A percentile compares a stretch with the other conserved stretches of the same genome.
These are phyloP conservation scores for Aethes cnicana DNA, from an alignment of 2,888 invertebrate species.

Conservation along the genomic window DNA sequence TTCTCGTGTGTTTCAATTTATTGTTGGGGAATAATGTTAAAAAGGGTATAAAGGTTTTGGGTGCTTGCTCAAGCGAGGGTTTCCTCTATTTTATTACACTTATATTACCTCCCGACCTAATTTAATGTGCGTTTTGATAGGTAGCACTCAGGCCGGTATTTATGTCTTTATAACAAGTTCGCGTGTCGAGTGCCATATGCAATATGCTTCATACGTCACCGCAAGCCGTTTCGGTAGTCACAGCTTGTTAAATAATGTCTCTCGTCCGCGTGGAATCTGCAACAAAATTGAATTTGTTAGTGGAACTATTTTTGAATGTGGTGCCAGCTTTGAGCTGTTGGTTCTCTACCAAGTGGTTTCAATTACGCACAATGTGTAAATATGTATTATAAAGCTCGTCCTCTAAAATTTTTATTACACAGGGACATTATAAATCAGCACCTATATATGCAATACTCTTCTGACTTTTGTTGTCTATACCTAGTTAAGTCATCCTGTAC, in stretches of 20 bases:
- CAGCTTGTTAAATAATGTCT: slow-evolving; percentile 19
- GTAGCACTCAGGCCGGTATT: slow-evolving; percentile 47
- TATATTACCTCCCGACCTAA: slow-evolving; percentile 49
- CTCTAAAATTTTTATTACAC: too few relatives aligned
- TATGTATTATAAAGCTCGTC: not conserved
- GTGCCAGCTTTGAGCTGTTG: not conserved
- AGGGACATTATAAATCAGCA: too few relatives aligned
- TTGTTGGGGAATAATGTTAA: not conserved
- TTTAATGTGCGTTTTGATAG: slow-evolving; percentile 52
- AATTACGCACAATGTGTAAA: slow-evolving; percentile 3
- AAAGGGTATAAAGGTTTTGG: slow-evolving; percentile 5
- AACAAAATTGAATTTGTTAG: slow-evolving; percentile 18
- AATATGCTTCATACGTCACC: slow-evolving; percentile 57
- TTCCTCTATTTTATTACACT: slow-evolving; percentile 16
- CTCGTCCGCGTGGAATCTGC: slow-evolving; percentile 19
- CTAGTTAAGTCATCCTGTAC: too few relatives aligned
- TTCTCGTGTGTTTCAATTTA: slow-evolving; percentile 38
- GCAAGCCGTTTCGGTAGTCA: slow-evolving; percentile 25
- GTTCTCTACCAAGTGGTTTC: not conserved
- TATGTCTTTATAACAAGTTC: slow-evolving; percentile 73
- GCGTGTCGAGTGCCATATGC: slow-evolving; percentile 66
- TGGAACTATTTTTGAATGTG: slow-evolving; percentile 8
- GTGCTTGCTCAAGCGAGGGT: slow-evolving; percentile 3
- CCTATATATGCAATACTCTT: too few relatives aligned
- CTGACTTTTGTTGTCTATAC: too few relatives aligned